Percentiles rank a stretch among this genome's conserved stretches.
phyloP scores from a whole-genome alignment of 1,140 invertebrate species.

The Drosophila sproati region DNA sequence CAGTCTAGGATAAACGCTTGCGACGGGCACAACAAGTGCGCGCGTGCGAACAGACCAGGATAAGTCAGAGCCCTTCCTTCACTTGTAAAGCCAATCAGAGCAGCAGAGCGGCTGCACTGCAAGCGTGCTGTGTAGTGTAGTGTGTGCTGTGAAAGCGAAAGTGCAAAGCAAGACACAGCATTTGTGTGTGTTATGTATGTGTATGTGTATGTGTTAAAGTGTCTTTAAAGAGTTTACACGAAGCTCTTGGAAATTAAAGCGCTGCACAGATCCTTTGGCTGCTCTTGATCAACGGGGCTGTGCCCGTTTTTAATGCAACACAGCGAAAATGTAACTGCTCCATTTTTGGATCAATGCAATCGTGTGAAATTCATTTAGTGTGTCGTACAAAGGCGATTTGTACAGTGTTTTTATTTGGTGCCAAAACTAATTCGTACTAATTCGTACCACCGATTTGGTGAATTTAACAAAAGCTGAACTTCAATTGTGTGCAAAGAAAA shows the following conservation, averaged over 20 bases:
- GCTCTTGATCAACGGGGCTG: slow-evolving; percentile 48
- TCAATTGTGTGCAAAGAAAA: slow-evolving; percentile 60
- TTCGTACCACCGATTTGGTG: slow-evolving; percentile 61
- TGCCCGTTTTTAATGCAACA: slow-evolving; percentile 39
- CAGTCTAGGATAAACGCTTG: slow-evolving; percentile 85
- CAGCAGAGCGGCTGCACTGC: slow-evolving; percentile 18
- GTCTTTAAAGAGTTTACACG: slow-evolving; percentile 2
- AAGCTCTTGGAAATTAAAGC: slow-evolving; percentile 15
- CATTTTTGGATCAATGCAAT: slow-evolving; percentile 22
- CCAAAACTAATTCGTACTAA: slow-evolving; percentile 51
- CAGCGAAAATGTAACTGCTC: slow-evolving; percentile 64
- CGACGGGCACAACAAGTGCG: slow-evolving; percentile 84
- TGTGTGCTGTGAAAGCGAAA: slow-evolving; percentile 45
- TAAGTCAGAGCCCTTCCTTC: slow-evolving; percentile 37
- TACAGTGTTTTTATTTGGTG: slow-evolving; percentile 53
- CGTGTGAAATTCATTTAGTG: slow-evolving; percentile 27
- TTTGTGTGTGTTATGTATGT: slow-evolving; percentile 12
- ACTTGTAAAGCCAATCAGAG: slow-evolving; percentile 34
- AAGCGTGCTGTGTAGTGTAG: slow-evolving; percentile 48
- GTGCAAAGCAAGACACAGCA: slow-evolving; percentile 23
- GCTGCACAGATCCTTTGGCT: slow-evolving; percentile 35
- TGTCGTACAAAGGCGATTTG: slow-evolving; percentile 34
- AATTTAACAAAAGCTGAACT: slow-evolving; percentile 27
- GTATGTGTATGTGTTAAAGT: slow-evolving; percentile 13
- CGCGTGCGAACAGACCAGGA: slow-evolving; percentile 66